Conservation (phyloP, 1,140 invertebrate genomes). For the Neocloeon triangulifer region DNA sequence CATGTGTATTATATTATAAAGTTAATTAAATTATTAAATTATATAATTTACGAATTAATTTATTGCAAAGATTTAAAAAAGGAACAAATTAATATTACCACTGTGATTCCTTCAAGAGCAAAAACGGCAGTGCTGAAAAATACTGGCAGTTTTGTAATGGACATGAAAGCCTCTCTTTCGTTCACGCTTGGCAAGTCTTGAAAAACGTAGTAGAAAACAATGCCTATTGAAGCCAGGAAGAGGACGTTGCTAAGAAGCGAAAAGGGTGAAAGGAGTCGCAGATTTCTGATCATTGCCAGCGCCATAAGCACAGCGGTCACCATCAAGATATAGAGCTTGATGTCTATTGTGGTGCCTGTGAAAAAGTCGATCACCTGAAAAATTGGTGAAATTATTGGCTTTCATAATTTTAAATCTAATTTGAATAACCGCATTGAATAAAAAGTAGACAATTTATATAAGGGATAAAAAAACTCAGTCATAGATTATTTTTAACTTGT, state of each 20-base stretch:
- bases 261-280: constrained; percentile 49
- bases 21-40: background rate
- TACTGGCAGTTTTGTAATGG: constrained; percentile 12
- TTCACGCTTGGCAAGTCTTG: constrained; percentile 6
- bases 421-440: too few relatives aligned
- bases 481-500: too few relatives aligned
- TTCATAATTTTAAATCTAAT: too few relatives aligned
- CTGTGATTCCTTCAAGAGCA: constrained; percentile 20
- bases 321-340: constrained; percentile 20
- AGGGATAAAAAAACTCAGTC: too few relatives aligned
- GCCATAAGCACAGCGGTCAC: constrained; percentile 32
- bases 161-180: background rate
- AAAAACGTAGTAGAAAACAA: constrained; percentile 10
- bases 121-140: constrained; percentile 20
- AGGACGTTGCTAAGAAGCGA: constrained; percentile 24
- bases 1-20: too few relatives aligned
- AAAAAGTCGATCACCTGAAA: constrained; percentile 24
- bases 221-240: background rate
- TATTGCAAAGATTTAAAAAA: background rate
- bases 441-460: too few relatives aligned
- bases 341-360: constrained; percentile 14
- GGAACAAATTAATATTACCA: constrained; percentile 11
- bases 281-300: constrained; percentile 24
- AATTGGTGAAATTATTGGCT: too few relatives aligned
- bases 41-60: background rate